A percentile compares a stretch with the other conserved stretches of the same genome.
phyloP scores from a whole-genome alignment of 2,797 vertebrate genomes.

The Lateolabrax maculatus region DNA sequence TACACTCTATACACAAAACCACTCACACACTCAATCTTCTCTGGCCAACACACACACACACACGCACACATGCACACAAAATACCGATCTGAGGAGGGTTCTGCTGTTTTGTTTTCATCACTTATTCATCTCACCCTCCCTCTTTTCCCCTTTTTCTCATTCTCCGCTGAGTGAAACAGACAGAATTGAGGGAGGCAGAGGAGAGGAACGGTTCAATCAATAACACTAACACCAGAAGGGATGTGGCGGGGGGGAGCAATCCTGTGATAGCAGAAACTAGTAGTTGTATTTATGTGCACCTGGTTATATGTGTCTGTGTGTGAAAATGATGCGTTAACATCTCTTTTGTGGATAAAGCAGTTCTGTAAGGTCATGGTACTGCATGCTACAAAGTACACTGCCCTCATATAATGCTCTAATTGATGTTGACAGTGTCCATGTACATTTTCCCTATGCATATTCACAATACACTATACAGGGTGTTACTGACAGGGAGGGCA shows the following conservation, averaged over 20 bases:
- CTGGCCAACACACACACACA: conserved; percentile 38
- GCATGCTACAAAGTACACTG: conserved; percentile 8
- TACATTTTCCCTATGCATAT: conserved; percentile 38
- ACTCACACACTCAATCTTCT: conserved; percentile 67
- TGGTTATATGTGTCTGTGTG: conserved; percentile 42
- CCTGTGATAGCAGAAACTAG: conserved; percentile 55
- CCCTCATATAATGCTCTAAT: conserved; percentile 13
- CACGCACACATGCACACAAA: conserved; percentile 54
- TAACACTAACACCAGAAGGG: conserved; percentile 84
- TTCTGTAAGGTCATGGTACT: conserved; percentile 34
- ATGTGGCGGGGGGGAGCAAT: conserved; percentile 13
- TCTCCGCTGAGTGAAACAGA: conserved; percentile 83
- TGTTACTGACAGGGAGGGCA: conserved; percentile 64
- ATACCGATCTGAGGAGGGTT: conserved; percentile 83
- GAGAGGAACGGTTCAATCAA: conserved; percentile 89
- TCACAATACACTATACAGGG: conserved; percentile 50
- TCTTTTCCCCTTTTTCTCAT: conserved; percentile 71
- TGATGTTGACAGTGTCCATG: conserved; percentile 36
- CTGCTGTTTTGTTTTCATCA: conserved; percentile 90
- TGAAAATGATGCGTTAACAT: conserved; percentile 45
- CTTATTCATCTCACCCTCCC: conserved; percentile 86
- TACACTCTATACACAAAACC: conserved; percentile 65
- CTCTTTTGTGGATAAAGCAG: conserved; percentile 24
- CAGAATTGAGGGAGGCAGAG: conserved; percentile 87
- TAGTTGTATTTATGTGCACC: conserved; percentile 39